A percentile compares a stretch with the other conserved stretches of the same genome.
phyloP scores from a whole-genome alignment of 2,797 vertebrate genomes.

The Pantherophis vulpinus region DNA sequence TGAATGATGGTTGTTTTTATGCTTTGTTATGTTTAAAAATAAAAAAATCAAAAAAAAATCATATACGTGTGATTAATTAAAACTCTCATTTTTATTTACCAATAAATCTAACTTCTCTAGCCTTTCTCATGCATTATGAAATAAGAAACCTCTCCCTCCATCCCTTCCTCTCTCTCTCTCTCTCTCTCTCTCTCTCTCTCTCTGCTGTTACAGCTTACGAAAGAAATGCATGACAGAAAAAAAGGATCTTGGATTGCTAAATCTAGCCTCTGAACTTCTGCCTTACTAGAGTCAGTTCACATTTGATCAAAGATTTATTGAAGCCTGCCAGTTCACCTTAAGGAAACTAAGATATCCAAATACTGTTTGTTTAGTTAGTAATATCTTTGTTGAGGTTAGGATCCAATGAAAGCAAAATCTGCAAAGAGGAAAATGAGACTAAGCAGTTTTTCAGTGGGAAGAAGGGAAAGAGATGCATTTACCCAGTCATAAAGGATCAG shows the following conservation, averaged over 20 bases:
- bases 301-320: slow-evolving; percentile 50
- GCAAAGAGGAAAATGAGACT: slow-evolving; percentile 19
- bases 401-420: slow-evolving; percentile 20
- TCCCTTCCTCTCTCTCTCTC: background rate
- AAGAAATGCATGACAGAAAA: slow-evolving; percentile 11
- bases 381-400: slow-evolving; percentile 39
- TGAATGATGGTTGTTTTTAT: no score
- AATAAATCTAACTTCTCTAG: background rate
- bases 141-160: background rate
- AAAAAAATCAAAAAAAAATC: no score
- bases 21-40: no score
- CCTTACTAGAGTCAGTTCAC: slow-evolving; percentile 33
- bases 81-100: background rate
- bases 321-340: slow-evolving; percentile 36
- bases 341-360: slow-evolving; percentile 33
- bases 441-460: background rate
- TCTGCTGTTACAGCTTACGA: background rate
- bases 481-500: background rate
- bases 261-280: slow-evolving; percentile 18
- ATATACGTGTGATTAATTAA: background rate
- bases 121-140: background rate
- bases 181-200: background rate
- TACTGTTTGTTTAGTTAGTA: slow-evolving; percentile 24
- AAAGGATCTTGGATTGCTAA: slow-evolving; percentile 27
- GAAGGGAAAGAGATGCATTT: background rate